Evolutionary conservation across 2,888 invertebrate species (phyloP), one percentile per base, ranked within the genome.

Genomic region (Anarsia innoxiella): DNA sequence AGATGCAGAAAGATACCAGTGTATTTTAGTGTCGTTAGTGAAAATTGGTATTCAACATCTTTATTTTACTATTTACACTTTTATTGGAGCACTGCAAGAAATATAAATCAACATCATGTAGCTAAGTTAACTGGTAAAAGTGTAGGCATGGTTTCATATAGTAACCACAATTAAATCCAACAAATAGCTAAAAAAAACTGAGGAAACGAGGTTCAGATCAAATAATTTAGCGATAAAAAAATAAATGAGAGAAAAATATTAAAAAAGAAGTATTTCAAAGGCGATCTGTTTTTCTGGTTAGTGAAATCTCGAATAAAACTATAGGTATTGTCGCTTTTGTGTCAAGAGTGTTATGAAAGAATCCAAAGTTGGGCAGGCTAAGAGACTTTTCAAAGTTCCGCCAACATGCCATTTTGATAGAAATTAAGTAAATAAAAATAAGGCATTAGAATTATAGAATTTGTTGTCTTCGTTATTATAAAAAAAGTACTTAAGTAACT

Each of bases 341-440:
- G 14, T 23, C 1, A 23, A 32, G 23, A 23, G n/a, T n/a, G n/a
- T 12, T 4, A 11, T 10, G 10, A 25, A 25, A 30, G 30, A 15
- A 29, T 13, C 26, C 31, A 31, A 25, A 30, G 23, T 43, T 35
- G 45, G 43, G 39, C 42, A 46, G 48, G 43, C 49, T 51, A 50
- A 46, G 48, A 44, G 44, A 45, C 11, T 38, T 45, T 11, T 30
- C 25, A 40, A 38, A 37, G 36, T 41, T 46, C 48, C 37, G 48
- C 53, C 53, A 48, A n/a, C 48, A 59, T 57, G 66, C 62, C 63
- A 64, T 65, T 59, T 33, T 33, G 15, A 13, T 25, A 9, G n/a
- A 9, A 25, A 9, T 25, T 9, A 33, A 1, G n/a, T 32, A 32
- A 32, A 1, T 12, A 25, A 32, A 15, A 23, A 23, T 12, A 23